Evolutionary conservation across 2,888 invertebrate genomes (phyloP), one percentile per base, ranked within the genome.

Genomic region (Brassicogethes aeneus): DNA sequence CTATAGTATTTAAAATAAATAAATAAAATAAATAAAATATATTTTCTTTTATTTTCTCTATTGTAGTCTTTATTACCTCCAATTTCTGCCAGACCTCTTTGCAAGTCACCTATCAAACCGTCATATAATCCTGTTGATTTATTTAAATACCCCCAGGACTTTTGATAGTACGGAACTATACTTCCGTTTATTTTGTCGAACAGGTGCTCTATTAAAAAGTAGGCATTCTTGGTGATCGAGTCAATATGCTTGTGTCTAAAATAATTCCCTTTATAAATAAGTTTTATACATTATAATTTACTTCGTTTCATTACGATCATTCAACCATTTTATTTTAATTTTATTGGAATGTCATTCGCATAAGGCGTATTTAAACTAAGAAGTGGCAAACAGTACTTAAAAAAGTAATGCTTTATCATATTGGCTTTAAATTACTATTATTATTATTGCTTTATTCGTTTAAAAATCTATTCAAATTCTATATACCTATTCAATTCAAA

Each of bases 101-200:
- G 67, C 45, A 79, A 59, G 51, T 74, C 72, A 0, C 79, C 77
- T 33, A 76, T 73, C 73, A 79, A 73, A 29, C 78, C 78, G 48
- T 69, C 71, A 54, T 73, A 79, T 16, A 51, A 40, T n/a, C 69
- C 64, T 1, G 73, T 72, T 45, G 73, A 71, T 7, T 33, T 13
- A 37, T 64, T 54, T 38, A 57, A 62, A 47, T 77, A 77, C 1
- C 78, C 77, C 77, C 77, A 78, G 1, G 76, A 71, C 35, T 69
- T 63, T 2, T 69, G 69, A 49, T 70, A 72, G 7, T 69, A 51
- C 51, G 69, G 72, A 41, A 62, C 64, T 50, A 71, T 65, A 10
- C 61, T 69, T 3, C 73, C 75, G 45, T 77, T 76, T n/a, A 77
- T 55, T 49, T 71, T 72, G 52, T 74, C 71, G 3, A 75, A 48